Conservation (phyloP, 2,888 invertebrate genomes). For the Octonoba sinensis region DNA sequence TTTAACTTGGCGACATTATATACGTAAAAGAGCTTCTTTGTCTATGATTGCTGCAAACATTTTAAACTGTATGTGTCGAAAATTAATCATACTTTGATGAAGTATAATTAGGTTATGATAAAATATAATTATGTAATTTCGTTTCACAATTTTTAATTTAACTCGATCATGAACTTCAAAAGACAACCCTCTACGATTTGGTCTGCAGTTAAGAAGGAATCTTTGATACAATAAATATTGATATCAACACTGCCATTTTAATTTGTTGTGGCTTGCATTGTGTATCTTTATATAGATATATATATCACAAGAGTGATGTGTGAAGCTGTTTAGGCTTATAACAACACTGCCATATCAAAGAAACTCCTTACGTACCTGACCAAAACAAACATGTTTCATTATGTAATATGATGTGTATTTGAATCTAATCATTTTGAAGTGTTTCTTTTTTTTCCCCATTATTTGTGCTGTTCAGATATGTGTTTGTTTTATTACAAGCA, state of each 20-base stretch:
- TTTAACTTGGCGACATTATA: too few relatives aligned
- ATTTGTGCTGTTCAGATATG: constrained; percentile 3
- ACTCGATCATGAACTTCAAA: too few relatives aligned
- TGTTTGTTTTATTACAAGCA: constrained; percentile 8
- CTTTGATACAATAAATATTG: too few relatives aligned
- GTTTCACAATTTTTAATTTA: too few relatives aligned
- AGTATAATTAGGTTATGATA: too few relatives aligned
- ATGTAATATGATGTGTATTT: constrained; percentile 9
- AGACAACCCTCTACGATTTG: too few relatives aligned
- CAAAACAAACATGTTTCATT: constrained; percentile 15
- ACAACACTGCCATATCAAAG: constrained; percentile 58
- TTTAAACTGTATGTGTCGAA: too few relatives aligned
- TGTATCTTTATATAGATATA: constrained; percentile 18
- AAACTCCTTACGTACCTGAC: constrained; percentile 27
- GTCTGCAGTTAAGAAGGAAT: too few relatives aligned
- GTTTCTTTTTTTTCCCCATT: not conserved
- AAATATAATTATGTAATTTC: too few relatives aligned
- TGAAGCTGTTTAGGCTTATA: constrained; percentile 24
- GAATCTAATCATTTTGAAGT: not conserved
- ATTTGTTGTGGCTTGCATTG: constrained; percentile 46
- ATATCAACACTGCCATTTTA: constrained; percentile 51
- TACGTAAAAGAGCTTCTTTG: too few relatives aligned
- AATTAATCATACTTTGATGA: too few relatives aligned
- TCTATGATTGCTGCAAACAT: too few relatives aligned
- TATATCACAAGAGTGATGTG: not conserved